Evolutionary conservation across 2,797 vertebrate species (phyloP).

Genomic region (Stomatorhinus walkeri): DNA sequence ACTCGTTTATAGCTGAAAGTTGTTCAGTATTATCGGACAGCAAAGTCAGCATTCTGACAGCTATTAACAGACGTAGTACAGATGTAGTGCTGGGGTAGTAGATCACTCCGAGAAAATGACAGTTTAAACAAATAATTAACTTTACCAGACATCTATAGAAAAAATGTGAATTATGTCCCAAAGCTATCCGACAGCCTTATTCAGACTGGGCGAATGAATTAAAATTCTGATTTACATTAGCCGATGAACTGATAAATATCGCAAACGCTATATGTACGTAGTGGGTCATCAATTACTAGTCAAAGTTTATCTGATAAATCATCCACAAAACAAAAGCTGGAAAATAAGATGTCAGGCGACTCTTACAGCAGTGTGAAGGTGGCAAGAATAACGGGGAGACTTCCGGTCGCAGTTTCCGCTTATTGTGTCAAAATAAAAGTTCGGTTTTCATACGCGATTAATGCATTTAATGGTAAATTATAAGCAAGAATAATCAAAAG

Average conservation of each 20-base stretch:
- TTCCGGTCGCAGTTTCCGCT: neutral
- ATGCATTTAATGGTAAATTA: neutral
- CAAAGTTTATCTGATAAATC: neutral
- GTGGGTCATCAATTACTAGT: neutral
- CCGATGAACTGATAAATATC: neutral
- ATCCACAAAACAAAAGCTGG: neutral
- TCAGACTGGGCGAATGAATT: neutral
- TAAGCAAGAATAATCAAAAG: neutral
- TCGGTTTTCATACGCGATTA: neutral
- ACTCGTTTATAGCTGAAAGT: neutral
- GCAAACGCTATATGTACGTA: neutral
- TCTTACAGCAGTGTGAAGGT: neutral
- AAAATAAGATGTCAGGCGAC: neutral
- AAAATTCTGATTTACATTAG: neutral
- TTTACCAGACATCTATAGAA: neutral
- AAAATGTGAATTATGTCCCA: neutral
- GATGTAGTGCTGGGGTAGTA: neutral
- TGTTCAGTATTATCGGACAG: neutral
- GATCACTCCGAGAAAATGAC: neutral
- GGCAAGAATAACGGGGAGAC: neutral
- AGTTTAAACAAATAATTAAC: neutral
- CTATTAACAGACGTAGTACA: neutral
- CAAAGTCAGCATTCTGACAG: neutral
- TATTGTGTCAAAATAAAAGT: neutral
- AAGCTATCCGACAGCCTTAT: neutral